Evolutionary conservation across 2,888 invertebrate genomes (phyloP), one percentile per base, ranked within the genome.

Genomic region (Tanytarsus gracilentus): DNA sequence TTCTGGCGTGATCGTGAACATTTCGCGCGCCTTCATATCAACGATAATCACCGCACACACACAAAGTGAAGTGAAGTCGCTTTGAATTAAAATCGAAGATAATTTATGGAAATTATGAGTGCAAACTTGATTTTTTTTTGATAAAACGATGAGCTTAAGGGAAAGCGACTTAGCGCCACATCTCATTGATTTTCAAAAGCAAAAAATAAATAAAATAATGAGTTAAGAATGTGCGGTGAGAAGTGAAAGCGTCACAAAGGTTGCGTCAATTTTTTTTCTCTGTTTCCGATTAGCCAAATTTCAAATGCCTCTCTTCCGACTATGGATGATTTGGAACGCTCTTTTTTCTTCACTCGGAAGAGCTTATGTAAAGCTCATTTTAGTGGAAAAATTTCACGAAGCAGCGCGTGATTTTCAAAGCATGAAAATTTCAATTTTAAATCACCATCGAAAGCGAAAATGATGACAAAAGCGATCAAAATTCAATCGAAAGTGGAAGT

Each of bases 381-480:
- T 6, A 48, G 14, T 18, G 16, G 18, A 30, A 53, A 53, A 33
- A 40, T 39, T 33, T 23, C 39, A n/a, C 39, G 40, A 39, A 40
- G 26, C 40, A 36, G 51, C 30, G 51, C 51, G 18, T 14, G 29
- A 51, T 40, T 53, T 55, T 53, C 33, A 26, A 36, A 56, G 44
- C 40, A 29, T 44, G 26, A 56, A 56, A 44, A 56, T 40, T n/a
- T 40, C 40, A 40, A 40, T 40, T 40, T 40, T n/a, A 40, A 40
- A 40, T 21, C 16, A 16, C 16, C 18, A 40, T 39, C 26, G 56
- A 56, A 56, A 56, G 56, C 56, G 56, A 56, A 36, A 56, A 56
- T 56, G 56, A 56, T 56, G 56, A 56, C 56, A 56, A 56, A 56
- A 56, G 56, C 56, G 44, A 27, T 56, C 56, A 56, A 56, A 56